A percentile compares a stretch with the other conserved stretches of the same genome.
Evolutionary conservation across 2,888 invertebrate species (phyloP).

Genomic region (Nomada fucata): DNA sequence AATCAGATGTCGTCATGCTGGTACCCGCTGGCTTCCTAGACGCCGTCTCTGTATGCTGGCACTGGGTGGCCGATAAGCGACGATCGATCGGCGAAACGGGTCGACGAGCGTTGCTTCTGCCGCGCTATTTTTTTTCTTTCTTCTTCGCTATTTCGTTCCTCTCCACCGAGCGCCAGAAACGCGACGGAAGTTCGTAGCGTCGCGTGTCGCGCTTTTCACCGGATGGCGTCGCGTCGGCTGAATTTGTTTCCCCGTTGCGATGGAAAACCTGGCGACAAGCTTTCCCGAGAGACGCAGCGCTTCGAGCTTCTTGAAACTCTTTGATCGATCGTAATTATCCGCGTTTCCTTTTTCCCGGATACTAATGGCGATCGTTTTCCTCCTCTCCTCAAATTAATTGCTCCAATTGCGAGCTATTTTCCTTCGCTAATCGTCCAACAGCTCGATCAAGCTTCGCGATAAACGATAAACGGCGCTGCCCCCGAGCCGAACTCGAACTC

Average conservation of each 20-base stretch:
- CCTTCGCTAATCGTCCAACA: slow-evolving; percentile 12
- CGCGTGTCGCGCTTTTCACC: too few relatives aligned
- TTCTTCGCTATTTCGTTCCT: too few relatives aligned
- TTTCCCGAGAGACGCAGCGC: too few relatives aligned
- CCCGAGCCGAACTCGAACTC: background rate
- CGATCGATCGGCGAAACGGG: slow-evolving; percentile 58
- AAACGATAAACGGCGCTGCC: background rate
- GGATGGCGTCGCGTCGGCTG: too few relatives aligned
- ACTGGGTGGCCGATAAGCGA: slow-evolving; percentile 52
- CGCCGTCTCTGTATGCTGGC: slow-evolving; percentile 56
- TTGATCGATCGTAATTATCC: background rate
- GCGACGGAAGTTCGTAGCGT: too few relatives aligned
- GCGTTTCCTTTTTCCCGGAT: slow-evolving; percentile 19
- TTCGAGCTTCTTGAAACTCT: too few relatives aligned
- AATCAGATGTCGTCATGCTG: slow-evolving; percentile 64
- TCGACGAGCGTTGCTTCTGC: slow-evolving; percentile 48
- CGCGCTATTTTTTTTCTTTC: background rate
- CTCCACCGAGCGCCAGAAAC: background rate
- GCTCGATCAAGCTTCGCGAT: background rate
- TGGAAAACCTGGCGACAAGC: too few relatives aligned
- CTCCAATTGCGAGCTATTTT: slow-evolving; percentile 28
- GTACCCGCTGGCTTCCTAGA: slow-evolving; percentile 67
- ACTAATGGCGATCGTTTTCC: slow-evolving; percentile 13
- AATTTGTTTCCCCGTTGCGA: too few relatives aligned
- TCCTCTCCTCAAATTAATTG: slow-evolving; percentile 22